These are phyloP conservation scores for Chymomyza fuscimana DNA, from an alignment of 2,888 invertebrate genomes.

Conservation along the genomic window DNA sequence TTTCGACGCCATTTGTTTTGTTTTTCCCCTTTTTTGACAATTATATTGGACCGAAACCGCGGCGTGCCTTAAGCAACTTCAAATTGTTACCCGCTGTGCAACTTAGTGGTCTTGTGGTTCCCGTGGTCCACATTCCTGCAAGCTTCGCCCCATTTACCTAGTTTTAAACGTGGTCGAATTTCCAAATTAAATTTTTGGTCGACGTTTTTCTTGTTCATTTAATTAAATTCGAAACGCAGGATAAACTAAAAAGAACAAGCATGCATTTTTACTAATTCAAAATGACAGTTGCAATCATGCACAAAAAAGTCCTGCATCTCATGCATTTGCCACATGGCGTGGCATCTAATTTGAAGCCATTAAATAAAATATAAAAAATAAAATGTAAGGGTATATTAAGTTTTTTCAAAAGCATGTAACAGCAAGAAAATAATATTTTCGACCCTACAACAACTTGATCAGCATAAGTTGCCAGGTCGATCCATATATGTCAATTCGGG, in stretches of 20 bases:
- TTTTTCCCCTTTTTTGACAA: not conserved
- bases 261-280: slow-evolving; percentile 40
- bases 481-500: too few relatives aligned
- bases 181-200: not conserved
- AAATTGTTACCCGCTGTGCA: not conserved
- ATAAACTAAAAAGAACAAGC: slow-evolving; percentile 9
- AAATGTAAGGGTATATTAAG: too few relatives aligned
- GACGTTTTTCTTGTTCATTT: slow-evolving; percentile 15
- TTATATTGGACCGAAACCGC: not conserved
- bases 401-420: too few relatives aligned
- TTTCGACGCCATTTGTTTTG: not conserved
- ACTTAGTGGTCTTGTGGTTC: not conserved
- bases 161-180: not conserved
- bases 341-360: not conserved
- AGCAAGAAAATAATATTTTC: too few relatives aligned
- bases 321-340: not conserved
- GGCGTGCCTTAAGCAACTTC: not conserved
- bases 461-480: too few relatives aligned
- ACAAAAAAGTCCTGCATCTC: not conserved
- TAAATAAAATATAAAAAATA: not conserved
- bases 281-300: slow-evolving; percentile 28
- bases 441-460: too few relatives aligned
- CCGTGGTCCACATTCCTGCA: not conserved
- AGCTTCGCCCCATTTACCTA: not conserved
- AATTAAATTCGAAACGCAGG: slow-evolving; percentile 23